Evolutionary conservation across 2,888 invertebrate genomes (phyloP).

Genomic region (Melieria picta): DNA sequence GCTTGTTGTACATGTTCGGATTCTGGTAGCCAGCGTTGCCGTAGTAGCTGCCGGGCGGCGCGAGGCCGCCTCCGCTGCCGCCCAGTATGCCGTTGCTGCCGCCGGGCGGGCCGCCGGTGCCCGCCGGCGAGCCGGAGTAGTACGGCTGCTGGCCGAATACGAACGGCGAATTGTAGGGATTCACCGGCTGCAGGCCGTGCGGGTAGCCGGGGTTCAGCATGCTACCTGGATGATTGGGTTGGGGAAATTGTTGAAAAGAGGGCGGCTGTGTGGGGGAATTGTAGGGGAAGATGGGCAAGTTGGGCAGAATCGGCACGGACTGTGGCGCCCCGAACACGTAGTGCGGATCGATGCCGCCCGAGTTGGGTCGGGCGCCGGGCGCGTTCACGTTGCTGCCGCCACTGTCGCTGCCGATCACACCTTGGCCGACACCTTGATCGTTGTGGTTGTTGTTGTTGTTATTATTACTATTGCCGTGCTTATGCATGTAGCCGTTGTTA

Average conservation of each 20-base stretch:
- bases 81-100: conserved; percentile 55
- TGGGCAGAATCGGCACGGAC: conserved; percentile 61
- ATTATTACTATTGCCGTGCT: conserved; percentile 28
- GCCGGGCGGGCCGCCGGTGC: conserved; percentile 64
- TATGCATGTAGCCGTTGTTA: conserved; percentile 38
- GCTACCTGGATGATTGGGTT: conserved; percentile 66
- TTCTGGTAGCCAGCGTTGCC: conserved; percentile 57
- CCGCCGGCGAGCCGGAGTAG: conserved; percentile 57
- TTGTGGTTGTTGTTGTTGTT: background rate
- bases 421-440: conserved; percentile 27
- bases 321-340: conserved; percentile 65
- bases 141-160: conserved; percentile 64
- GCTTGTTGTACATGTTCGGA: conserved; percentile 65
- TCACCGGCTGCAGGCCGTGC: conserved; percentile 61
- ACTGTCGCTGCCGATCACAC: conserved; percentile 31
- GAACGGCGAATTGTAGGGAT: conserved; percentile 64
- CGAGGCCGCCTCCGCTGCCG: conserved; percentile 54
- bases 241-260: conserved; percentile 65
- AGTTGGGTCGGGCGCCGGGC: conserved; percentile 42
- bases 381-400: conserved; percentile 40
- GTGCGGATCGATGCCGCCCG: conserved; percentile 61
- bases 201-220: conserved; percentile 63
- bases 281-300: conserved; percentile 64
- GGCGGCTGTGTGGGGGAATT: conserved; percentile 63
- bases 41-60: conserved; percentile 56